Percentiles rank a stretch among this genome's conserved stretches.
These are phyloP conservation scores for Coryphaenoides rupestris DNA, from an alignment of 2,113 vertebrate genomes.

Conservation along the genomic window DNA sequence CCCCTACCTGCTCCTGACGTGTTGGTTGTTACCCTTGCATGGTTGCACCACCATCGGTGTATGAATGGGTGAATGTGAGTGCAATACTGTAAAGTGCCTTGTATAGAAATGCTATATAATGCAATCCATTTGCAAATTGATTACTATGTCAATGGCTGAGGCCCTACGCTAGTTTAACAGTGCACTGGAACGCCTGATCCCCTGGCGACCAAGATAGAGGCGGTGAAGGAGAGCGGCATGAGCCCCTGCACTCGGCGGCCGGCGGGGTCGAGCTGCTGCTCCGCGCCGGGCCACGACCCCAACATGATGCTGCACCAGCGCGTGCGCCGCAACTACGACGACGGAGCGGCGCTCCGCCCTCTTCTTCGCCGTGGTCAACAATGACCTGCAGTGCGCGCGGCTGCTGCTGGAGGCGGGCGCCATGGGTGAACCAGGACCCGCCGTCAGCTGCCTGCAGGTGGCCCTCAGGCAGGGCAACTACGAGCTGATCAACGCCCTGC, in stretches of 20 bases:
- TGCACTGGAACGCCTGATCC: constrained; percentile 80
- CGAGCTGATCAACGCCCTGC: constrained; percentile 81
- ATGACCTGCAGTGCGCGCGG: constrained; percentile 78
- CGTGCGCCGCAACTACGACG: constrained; percentile 84
- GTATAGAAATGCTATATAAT: too few species aligned
- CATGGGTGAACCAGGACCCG: constrained; percentile 92
- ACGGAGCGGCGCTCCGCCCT: constrained; percentile 86
- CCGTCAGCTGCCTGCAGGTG: constrained; percentile 89
- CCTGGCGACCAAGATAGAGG: constrained; percentile 77
- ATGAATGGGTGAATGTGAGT: too few species aligned
- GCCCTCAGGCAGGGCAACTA: constrained; percentile 89
- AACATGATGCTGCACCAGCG: constrained; percentile 91
- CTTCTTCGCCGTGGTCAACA: constrained; percentile 89
- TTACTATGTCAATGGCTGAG: too few species aligned
- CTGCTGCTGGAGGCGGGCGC: constrained; percentile 87
- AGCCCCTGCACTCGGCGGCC: constrained; percentile 93
- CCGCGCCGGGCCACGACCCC: constrained; percentile 81
- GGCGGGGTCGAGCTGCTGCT: constrained; percentile 88
- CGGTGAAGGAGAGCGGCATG: constrained; percentile 88
- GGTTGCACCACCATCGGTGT: too few species aligned
- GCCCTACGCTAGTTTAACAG: too few species aligned
- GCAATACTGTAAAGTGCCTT: too few species aligned
- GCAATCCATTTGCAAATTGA: too few species aligned
- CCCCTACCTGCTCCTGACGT: too few species aligned
- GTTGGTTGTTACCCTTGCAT: too few species aligned